Evolutionary conservation across 2,797 vertebrate genomes (phyloP).

Genomic region (Enteromius unitaeniatus): DNA sequence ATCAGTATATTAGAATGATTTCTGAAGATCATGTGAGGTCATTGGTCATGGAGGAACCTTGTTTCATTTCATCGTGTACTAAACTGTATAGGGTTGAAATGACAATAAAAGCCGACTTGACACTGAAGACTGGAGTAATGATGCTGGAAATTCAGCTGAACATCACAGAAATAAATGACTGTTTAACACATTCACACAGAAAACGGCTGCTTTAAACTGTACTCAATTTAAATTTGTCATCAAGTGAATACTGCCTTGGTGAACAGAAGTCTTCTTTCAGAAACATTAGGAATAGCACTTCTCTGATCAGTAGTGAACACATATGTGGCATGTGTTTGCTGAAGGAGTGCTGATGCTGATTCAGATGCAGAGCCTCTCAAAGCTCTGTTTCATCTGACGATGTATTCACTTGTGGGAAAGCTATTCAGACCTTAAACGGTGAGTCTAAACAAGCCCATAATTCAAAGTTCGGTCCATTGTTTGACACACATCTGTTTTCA

Average conservation of each 20-base stretch:
- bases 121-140: no score
- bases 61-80: no score
- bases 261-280: background rate
- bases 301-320: no score
- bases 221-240: background rate
- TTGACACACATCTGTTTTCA: slow-evolving; percentile 81
- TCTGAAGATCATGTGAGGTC: no score
- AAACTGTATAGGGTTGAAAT: no score
- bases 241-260: background rate
- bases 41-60: no score
- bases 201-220: background rate
- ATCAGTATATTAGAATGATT: no score
- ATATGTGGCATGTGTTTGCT: background rate
- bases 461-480: slow-evolving; percentile 49
- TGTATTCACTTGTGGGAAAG: slow-evolving; percentile 17
- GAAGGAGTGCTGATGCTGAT: background rate
- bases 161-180: background rate
- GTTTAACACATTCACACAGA: background rate
- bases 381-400: background rate
- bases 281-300: background rate
- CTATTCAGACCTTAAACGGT: slow-evolving; percentile 23
- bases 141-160: no score
- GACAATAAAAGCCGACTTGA: no score
- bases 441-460: slow-evolving; percentile 26
- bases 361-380: background rate